Percentiles rank a stretch among this genome's conserved stretches.
phyloP scores from a whole-genome alignment of 2,113 vertebrate genomes.

The Zosterops lateralis region DNA sequence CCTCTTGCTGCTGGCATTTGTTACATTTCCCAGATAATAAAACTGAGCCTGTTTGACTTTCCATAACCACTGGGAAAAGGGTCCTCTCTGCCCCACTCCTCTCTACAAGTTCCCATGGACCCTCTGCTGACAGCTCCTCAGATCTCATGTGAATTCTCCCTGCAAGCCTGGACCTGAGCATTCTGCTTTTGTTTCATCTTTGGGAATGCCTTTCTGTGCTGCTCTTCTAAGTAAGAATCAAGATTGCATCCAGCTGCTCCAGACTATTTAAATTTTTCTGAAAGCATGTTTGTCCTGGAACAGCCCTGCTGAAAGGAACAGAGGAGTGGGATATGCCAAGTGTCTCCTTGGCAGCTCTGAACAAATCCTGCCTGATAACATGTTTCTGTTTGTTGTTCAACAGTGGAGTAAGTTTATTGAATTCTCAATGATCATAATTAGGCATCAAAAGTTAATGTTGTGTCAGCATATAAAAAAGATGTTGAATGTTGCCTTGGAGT shows the following conservation, averaged over 20 bases:
- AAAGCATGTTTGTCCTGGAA: conserved; percentile 28
- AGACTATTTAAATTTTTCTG: conserved; percentile 29
- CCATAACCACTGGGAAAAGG: neutral
- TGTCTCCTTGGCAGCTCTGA: conserved; percentile 18
- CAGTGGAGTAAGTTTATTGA: conserved; percentile 17
- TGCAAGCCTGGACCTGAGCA: neutral
- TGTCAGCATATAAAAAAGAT: neutral
- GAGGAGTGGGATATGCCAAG: conserved; percentile 7
- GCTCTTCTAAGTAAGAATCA: neutral
- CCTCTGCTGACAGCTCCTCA: neutral
- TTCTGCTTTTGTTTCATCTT: neutral
- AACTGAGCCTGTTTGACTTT: neutral
- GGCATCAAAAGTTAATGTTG: neutral
- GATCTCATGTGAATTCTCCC: neutral
- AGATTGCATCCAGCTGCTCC: conserved; percentile 50
- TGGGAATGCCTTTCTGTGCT: neutral
- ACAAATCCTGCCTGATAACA: conserved; percentile 29
- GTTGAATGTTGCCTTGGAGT: neutral
- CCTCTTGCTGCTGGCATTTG: neutral
- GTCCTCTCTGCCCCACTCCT: neutral
- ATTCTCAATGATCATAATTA: conserved; percentile 8
- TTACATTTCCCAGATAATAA: neutral
- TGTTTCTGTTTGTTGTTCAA: conserved; percentile 23
- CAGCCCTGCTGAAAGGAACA: neutral
- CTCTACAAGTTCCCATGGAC: neutral